phyloP scores from a whole-genome alignment of 1,140 invertebrate species.

The Condylostylus longicornis region DNA sequence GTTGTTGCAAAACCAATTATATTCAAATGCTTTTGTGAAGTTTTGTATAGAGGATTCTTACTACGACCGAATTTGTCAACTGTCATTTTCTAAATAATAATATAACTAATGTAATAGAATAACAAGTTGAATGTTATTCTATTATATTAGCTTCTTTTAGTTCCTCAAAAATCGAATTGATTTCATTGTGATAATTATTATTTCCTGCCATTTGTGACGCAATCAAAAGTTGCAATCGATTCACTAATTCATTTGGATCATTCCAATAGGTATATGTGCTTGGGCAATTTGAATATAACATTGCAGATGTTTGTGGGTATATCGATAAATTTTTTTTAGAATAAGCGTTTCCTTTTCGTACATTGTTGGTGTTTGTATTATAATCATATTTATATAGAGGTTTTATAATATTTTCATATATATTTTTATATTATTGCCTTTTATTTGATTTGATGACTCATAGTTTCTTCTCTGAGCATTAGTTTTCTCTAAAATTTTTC shows the following conservation, averaged over 20 bases:
- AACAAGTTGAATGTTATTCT: slow-evolving; percentile 8
- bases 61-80: no score
- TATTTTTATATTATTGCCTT: background rate
- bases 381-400: background rate
- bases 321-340: no score
- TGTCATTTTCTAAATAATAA: no score
- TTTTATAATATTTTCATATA: slow-evolving; percentile 6
- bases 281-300: no score
- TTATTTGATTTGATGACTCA: slow-evolving; percentile 5
- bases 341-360: no score
- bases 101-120: background rate
- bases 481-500: slow-evolving; percentile 12
- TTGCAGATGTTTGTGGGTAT: no score
- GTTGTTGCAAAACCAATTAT: no score
- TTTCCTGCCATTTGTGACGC: slow-evolving; percentile 26
- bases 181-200: slow-evolving; percentile 30
- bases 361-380: slow-evolving; percentile 13
- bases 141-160: slow-evolving; percentile 8
- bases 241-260: slow-evolving; percentile 28
- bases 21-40: no score
- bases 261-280: no score
- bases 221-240: slow-evolving; percentile 20
- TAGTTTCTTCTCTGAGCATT: slow-evolving; percentile 13
- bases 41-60: no score
- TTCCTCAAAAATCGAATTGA: slow-evolving; percentile 16